These are phyloP conservation scores for Puntigrus tetrazona DNA, from an alignment of 2,113 vertebrate genomes.

Conservation along the genomic window DNA sequence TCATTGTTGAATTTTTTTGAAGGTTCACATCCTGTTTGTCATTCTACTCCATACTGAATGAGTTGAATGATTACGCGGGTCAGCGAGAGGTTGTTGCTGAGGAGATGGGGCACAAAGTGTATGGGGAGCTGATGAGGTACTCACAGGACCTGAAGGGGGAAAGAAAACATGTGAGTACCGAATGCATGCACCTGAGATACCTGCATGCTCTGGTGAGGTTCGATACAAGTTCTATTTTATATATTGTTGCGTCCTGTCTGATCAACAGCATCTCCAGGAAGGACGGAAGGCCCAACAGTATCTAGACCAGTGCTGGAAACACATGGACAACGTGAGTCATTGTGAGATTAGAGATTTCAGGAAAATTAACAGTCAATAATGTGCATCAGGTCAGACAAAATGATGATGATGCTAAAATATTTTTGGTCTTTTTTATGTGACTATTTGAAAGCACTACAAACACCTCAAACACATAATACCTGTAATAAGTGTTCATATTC, in stretches of 20 bases:
- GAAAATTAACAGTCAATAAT: too few species aligned
- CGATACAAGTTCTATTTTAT: background rate
- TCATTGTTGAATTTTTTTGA: constrained; percentile 49
- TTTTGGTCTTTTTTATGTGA: background rate
- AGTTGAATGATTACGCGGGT: constrained; percentile 95
- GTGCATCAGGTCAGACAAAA: too few species aligned
- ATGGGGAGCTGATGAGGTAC: constrained; percentile 94
- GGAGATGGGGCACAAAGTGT: constrained; percentile 95
- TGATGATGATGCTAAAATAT: too few species aligned
- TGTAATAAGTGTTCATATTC: too few species aligned
- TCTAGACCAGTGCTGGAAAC: constrained; percentile 97
- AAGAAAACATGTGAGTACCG: constrained; percentile 89
- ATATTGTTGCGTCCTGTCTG: constrained; percentile 46
- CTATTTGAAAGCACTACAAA: background rate
- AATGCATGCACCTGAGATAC: background rate
- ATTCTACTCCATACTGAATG: constrained; percentile 94
- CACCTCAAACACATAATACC: too few species aligned
- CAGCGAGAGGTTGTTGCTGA: constrained; percentile 98
- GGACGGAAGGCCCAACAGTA: constrained; percentile 95
- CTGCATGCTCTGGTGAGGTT: background rate
- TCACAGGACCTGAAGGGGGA: constrained; percentile 93
- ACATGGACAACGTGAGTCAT: constrained; percentile 96
- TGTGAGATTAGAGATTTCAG: background rate
- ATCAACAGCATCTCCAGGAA: constrained; percentile 93
- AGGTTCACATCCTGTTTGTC: constrained; percentile 95